Base-by-base conservation (phyloP, 2,888 invertebrate species). In the Trisateles emortualis region DNA sequence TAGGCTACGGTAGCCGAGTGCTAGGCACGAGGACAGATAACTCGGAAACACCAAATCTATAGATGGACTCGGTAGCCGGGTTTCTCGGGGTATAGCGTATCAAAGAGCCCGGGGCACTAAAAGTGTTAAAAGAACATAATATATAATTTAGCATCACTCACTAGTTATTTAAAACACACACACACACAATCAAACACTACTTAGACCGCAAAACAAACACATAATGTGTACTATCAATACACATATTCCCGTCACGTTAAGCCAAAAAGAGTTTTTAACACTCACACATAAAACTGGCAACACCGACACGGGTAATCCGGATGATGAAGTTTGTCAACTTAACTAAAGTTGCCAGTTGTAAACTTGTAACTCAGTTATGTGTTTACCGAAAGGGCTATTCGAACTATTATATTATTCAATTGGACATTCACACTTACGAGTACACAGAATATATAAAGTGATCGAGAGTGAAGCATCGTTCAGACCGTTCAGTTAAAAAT, bases 311-410 rank as follows among this genome's bases (percentile, higher is more conserved):
- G 8, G 24, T 47, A 59, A 54, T 54, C 39, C 41, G 11, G 39
- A 14, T 13, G 44, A 26, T 4, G 5, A 61, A 64, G 48, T 65
- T 60, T 30, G 39, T 9, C 24, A 38, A 9, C 22, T 16, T 33
- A n/a, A 11, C 35, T 33, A 26, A 52, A 63, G 45, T 59, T 55
- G 36, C 22, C 43, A 54, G 32, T 39, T 59, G 26, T 11, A n/a
- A n/a, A 54, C 26, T 39, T 59, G 26, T 41, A 11, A 42, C 36
- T 57, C 9, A 42, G 44, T 61, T 61, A 41, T 46, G 16, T 36
- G 8, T 14, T 35, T 35, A 9, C 5, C 1, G 35, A 35, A 35
- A 9, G 9, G 8, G 16, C 3, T 8, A 1, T 35, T 13, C 16
- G 6, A 35, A 35, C 35, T 35, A 35, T 16, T 35, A 9, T 35